phyloP scores from a whole-genome alignment of 2,797 vertebrate species.

The Hafferia zeledoni region DNA sequence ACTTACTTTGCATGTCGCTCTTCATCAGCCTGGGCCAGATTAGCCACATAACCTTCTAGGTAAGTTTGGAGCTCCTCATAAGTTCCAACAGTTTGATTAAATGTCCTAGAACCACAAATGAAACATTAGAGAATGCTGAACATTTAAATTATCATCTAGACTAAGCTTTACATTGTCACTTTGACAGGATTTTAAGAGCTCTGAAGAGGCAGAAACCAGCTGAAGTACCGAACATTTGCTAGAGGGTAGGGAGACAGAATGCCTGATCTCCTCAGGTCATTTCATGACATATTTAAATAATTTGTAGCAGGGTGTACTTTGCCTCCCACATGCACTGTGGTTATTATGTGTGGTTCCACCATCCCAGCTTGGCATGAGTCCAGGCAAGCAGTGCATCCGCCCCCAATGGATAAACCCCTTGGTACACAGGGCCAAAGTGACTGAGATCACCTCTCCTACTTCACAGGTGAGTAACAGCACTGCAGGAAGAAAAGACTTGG shows the following conservation, averaged over 20 bases:
- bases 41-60: conserved; percentile 91
- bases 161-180: neutral
- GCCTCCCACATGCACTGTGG: neutral
- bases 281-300: neutral
- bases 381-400: neutral
- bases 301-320: neutral
- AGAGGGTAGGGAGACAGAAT: neutral
- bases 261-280: neutral
- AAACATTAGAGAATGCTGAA: neutral
- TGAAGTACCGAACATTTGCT: neutral
- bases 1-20: conserved; percentile 89
- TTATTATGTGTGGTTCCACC: neutral
- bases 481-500: neutral
- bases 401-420: neutral
- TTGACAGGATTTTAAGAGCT: neutral
- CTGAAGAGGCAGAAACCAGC: neutral
- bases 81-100: conserved; percentile 92
- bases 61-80: conserved; percentile 92
- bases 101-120: conserved; percentile 79
- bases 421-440: neutral
- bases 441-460: neutral
- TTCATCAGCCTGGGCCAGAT: conserved; percentile 86
- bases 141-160: neutral
- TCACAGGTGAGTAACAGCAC: neutral
- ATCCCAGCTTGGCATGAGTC: neutral